These are phyloP conservation scores for Caenorhabditis drosophilae DNA, from an alignment of 2,888 invertebrate species.

Conservation along the genomic window DNA sequence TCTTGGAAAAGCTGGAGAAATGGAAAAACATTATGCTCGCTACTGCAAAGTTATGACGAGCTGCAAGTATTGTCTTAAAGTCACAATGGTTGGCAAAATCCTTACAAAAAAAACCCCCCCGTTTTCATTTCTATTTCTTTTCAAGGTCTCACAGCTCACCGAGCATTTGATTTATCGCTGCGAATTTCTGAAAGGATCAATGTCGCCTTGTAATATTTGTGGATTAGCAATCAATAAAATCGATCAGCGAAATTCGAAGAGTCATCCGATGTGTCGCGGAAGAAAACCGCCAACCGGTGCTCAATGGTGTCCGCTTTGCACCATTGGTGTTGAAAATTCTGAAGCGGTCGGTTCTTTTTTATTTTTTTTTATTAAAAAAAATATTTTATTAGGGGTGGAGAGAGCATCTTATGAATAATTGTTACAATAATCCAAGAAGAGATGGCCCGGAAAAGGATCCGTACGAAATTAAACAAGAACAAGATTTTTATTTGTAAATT, in stretches of 20 bases:
- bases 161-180: constrained; percentile 59
- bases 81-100: too few species aligned
- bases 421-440: constrained; percentile 55
- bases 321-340: constrained; percentile 55
- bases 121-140: too few species aligned
- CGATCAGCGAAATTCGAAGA: constrained; percentile 37
- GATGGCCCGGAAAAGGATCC: constrained; percentile 37
- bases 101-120: too few species aligned
- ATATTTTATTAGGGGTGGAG: constrained; percentile 41
- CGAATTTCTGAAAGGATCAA: constrained; percentile 50
- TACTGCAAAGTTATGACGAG: constrained; percentile 87
- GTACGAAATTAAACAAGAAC: constrained; percentile 28
- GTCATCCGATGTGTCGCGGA: constrained; percentile 59
- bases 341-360: constrained; percentile 17
- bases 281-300: constrained; percentile 50
- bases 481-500: too few species aligned
- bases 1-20: constrained; percentile 75
- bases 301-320: constrained; percentile 62
- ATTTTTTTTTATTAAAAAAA: background rate
- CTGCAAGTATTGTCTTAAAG: constrained; percentile 79
- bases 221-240: constrained; percentile 57
- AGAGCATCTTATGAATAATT: constrained; percentile 46
- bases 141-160: constrained; percentile 59
- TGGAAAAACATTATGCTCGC: constrained; percentile 92
- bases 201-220: constrained; percentile 51